Evolutionary conservation across 2,113 vertebrate species (phyloP), one percentile per base, ranked within the genome.

Genomic region (Sturnira hondurensis): DNA sequence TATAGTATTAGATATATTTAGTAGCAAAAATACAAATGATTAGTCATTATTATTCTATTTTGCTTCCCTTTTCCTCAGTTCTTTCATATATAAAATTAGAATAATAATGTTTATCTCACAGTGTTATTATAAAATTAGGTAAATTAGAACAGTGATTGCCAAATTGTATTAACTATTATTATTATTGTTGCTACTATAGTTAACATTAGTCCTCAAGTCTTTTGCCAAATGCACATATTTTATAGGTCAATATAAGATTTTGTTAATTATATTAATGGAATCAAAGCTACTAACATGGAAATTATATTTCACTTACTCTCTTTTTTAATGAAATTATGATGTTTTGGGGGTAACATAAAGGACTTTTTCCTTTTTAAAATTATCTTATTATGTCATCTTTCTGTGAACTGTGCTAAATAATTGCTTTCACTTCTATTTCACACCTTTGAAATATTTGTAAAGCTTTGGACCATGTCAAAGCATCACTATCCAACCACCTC

Each of bases 371-470:
- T 38, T 33, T 93, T 91, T 91, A 38, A 88, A 43, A 77, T 63
- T 74, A 81, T 89, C 74, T 63, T 88, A 54, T 91, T 73, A 31
- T 63, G n/a, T 80, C 28, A 56, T 82, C 52, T 74, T 86, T 5
- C 16, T 80, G 26, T 24, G 0, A 90, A 9, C 26, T 63, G 52
- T 74, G 14, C 4, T 80, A 78, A 89, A 56, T 87, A 86, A 78
- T 76, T 77, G 11, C 16, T 81, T 95, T 61, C 36, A 71, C 9
- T 93, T 93, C 19, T 94, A 31, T 90, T 81, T 93, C 45, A 76
- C 20, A 94, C 43, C 17, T 68, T 96, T 73, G 52, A 93, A 86
- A 93, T 95, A 93, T 97, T 93, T 93, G 26, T 77, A 91, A 94
- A 68, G 65, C 16, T 68, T 36, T n/a, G 6, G n/a, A 20, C 65